These are phyloP conservation scores for Ardeotis arabs DNA, from an alignment of 2,113 vertebrate genomes.

Conservation along the genomic window DNA sequence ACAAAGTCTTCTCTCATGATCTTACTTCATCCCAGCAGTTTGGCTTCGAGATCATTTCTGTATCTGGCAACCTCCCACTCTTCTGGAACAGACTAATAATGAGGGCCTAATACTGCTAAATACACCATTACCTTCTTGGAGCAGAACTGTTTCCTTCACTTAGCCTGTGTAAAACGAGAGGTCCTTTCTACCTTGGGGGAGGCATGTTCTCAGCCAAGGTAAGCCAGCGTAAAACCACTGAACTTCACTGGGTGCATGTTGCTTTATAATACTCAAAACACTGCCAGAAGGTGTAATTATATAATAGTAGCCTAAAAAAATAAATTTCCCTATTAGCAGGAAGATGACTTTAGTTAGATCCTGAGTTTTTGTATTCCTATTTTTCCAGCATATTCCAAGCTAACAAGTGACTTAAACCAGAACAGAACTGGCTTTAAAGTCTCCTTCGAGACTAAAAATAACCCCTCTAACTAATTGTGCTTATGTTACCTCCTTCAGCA, in stretches of 20 bases:
- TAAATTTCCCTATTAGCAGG: background rate
- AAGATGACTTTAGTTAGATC: background rate
- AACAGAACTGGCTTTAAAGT: background rate
- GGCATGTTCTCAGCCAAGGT: background rate
- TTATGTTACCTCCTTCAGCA: conserved; percentile 37
- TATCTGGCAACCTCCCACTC: background rate
- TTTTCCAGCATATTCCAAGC: background rate
- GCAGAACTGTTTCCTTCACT: background rate
- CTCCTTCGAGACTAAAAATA: conserved; percentile 1
- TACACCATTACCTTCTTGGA: background rate
- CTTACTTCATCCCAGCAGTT: background rate
- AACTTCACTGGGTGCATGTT: background rate
- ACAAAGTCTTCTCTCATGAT: background rate
- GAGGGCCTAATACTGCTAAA: background rate
- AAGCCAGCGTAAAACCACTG: background rate
- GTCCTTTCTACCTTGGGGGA: background rate
- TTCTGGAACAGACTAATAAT: background rate
- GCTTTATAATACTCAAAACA: background rate
- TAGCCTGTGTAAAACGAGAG: background rate
- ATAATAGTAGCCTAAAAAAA: background rate
- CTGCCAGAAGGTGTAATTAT: background rate
- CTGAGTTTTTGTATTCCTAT: background rate
- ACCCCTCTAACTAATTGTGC: background rate
- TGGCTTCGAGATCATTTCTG: background rate
- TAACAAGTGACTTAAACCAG: background rate